Evolutionary conservation across 1,140 invertebrate genomes (phyloP).

Genomic region (Ceratoteleas bidentatus): DNA sequence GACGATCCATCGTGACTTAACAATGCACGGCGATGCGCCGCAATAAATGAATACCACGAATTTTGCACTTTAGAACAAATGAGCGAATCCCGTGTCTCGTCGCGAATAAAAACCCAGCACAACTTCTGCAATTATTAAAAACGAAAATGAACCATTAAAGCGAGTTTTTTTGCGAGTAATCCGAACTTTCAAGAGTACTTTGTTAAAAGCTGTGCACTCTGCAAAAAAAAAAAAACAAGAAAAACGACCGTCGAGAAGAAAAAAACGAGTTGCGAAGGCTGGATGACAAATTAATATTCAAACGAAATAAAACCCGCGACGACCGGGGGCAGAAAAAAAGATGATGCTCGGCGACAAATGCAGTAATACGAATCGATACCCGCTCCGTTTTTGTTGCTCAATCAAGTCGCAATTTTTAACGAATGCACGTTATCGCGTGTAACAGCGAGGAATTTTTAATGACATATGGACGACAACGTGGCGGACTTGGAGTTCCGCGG

Average conservation of each 20-base stretch:
- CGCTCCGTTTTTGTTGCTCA: slow-evolving; percentile 50
- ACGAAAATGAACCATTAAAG: slow-evolving; percentile 28
- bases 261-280: background rate
- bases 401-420: slow-evolving; percentile 62
- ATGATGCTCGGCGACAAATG: slow-evolving; percentile 9
- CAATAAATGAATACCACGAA: too few species aligned
- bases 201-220: slow-evolving; percentile 39
- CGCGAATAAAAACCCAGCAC: too few species aligned
- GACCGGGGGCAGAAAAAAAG: background rate
- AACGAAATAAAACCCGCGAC: slow-evolving; percentile 21
- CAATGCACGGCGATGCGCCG: too few species aligned
- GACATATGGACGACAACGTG: slow-evolving; percentile 73
- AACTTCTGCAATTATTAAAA: background rate
- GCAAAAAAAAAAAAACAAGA: too few species aligned
- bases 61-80: too few species aligned
- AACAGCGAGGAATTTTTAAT: slow-evolving; percentile 66
- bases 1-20: too few species aligned
- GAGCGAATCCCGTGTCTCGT: too few species aligned
- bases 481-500: slow-evolving; percentile 66
- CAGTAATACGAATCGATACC: slow-evolving; percentile 46
- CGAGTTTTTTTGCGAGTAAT: slow-evolving; percentile 5
- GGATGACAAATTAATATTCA: slow-evolving; percentile 33
- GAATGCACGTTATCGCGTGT: slow-evolving; percentile 42
- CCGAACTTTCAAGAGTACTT: slow-evolving; percentile 20
- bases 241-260: slow-evolving; percentile 6